Conservation (phyloP, 1,140 invertebrate species). For the Phortica variegata region DNA sequence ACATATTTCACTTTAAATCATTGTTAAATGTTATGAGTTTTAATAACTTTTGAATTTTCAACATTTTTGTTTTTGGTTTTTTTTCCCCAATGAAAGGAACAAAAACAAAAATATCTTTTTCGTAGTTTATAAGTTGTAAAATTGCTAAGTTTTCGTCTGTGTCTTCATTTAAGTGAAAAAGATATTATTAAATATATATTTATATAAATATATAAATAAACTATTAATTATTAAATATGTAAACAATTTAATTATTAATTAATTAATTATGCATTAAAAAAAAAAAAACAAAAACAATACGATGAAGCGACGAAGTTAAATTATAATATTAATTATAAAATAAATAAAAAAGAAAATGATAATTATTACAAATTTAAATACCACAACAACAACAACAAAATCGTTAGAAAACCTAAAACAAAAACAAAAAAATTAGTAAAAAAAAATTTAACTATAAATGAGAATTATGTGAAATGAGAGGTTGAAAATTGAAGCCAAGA, state of each 20-base stretch:
- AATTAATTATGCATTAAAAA: constrained; percentile 27
- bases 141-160: no score
- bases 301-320: no score
- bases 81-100: constrained; percentile 4
- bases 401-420: constrained; percentile 49
- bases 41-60: no score
- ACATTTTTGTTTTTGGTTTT: no score
- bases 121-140: no score
- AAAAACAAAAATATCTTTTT: constrained; percentile 10
- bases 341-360: constrained; percentile 29
- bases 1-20: no score
- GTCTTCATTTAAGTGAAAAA: constrained; percentile 16
- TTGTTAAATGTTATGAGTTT: no score
- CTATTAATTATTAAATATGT: constrained; percentile 55
- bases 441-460: constrained; percentile 29
- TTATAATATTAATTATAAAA: constrained; percentile 46
- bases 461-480: constrained; percentile 26
- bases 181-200: constrained; percentile 48
- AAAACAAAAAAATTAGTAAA: constrained; percentile 40
- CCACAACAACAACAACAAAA: constrained; percentile 33
- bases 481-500: constrained; percentile 26
- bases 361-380: constrained; percentile 26
- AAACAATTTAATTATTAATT: constrained; percentile 54
- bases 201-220: constrained; percentile 52
- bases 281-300: constrained; percentile 25